These are phyloP conservation scores for Aegotheles bennettii DNA, from an alignment of 2,113 vertebrate species.

Conservation along the genomic window DNA sequence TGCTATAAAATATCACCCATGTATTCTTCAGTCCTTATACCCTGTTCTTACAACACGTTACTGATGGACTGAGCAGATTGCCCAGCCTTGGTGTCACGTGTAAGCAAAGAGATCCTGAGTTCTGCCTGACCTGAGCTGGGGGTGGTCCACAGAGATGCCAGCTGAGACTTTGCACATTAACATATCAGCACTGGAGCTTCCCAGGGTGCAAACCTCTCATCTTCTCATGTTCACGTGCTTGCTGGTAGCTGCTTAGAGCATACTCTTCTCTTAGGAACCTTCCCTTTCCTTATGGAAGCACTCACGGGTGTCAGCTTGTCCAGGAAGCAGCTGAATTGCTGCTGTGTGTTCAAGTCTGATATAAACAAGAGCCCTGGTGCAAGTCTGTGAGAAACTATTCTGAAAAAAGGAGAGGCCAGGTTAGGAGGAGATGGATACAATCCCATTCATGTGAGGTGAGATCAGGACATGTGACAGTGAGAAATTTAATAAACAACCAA, in stretches of 20 bases:
- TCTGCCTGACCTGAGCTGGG: background rate
- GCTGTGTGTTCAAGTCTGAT: background rate
- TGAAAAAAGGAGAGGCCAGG: background rate
- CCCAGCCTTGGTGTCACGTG: too few relatives aligned
- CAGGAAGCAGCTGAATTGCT: background rate
- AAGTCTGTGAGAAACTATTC: background rate
- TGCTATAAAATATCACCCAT: too few relatives aligned
- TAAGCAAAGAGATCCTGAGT: fast-evolving
- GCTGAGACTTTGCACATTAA: background rate
- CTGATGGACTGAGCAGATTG: background rate
- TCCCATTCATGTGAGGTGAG: background rate
- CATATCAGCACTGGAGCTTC: background rate
- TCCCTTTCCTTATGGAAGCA: background rate
- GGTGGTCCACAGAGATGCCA: background rate
- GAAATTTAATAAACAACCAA: too few relatives aligned
- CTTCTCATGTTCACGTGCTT: fast-evolving
- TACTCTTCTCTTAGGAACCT: background rate
- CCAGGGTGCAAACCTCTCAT: background rate
- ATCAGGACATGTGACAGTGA: background rate
- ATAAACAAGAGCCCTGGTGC: background rate
- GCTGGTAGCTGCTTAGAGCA: background rate
- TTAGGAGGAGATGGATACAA: background rate
- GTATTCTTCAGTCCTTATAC: background rate
- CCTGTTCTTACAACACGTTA: background rate
- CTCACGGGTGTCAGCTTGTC: background rate